Conservation (phyloP, 2,113 vertebrate species). For the Vidua chalybeata region DNA sequence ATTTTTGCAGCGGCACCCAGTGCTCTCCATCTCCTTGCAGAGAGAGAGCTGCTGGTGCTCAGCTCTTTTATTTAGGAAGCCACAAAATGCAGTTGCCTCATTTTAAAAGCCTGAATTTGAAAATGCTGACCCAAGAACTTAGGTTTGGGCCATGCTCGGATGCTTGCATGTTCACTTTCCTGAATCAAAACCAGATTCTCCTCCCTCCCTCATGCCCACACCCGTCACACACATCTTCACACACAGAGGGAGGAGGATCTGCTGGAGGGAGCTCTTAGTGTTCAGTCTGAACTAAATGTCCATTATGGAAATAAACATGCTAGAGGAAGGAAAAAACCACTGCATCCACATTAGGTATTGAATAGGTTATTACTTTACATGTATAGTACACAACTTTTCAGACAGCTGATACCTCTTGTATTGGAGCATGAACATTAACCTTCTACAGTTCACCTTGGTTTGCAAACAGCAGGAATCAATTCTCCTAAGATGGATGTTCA, state of each 20-base stretch:
- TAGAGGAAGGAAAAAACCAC: neutral
- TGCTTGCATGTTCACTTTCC: neutral
- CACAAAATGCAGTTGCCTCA: neutral
- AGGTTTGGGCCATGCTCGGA: neutral
- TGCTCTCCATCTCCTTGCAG: neutral
- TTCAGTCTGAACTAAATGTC: neutral
- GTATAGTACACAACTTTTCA: neutral
- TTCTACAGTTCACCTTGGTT: conserved; percentile 40
- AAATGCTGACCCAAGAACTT: neutral
- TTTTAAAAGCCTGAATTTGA: neutral
- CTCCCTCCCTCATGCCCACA: neutral
- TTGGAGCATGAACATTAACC: conserved; percentile 49
- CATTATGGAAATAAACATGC: neutral
- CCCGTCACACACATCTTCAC: neutral
- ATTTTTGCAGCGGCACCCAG: neutral
- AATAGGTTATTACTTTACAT: conserved; percentile 31
- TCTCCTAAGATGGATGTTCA: conserved; percentile 32
- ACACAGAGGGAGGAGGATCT: neutral
- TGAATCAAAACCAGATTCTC: neutral
- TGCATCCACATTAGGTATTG: neutral
- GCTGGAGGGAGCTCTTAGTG: neutral
- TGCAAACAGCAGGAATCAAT: conserved; percentile 49
- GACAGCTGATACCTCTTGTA: neutral
- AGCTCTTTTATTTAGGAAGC: neutral
- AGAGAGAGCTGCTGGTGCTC: neutral